Base-by-base conservation (phyloP, 2,888 invertebrate species). In the Agrotis puta region DNA sequence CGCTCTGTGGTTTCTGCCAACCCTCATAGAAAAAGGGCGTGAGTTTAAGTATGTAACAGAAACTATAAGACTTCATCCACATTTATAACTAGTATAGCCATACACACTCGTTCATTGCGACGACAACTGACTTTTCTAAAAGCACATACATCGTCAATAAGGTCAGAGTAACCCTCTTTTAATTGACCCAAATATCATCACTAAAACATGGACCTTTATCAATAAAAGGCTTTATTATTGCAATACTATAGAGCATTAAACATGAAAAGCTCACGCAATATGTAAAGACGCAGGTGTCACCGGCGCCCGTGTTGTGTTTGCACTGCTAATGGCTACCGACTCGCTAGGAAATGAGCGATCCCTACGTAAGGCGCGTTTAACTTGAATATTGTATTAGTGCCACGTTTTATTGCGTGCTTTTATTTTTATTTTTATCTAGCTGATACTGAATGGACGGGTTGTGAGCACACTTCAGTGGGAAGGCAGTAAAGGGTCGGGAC, bases 271-370 rank as follows among this genome's bases (percentile, higher is more conserved):
- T 83, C 82, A 86, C 83, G 86, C 82, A 82, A 84, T 84, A 87
- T 86, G 83, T 88, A 87, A 86, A 87, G 88, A 83, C 89, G 86
- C 90, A 93, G 93, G 93, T 93, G 93, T 93, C 92, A 90, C 91
- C 88, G 71, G 91, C 91, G 91, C 88, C 87, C 88, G 83, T 88
- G 90, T 89, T 87, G 85, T 93, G 94, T 94, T 94, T 94, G 92
- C 90, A 84, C 88, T 92, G 90, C 91, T 94, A 94, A 94, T 94
- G 93, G 94, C 88, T 80, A 86, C 75, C 86, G 79, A 87, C 89
- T 89, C 86, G 87, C 87, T 86, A 90, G 92, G 92, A 91, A 92
- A 92, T 92, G 89, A 92, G 84, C 87, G 86, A 87, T 87, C 87
- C 84, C 73, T 86, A 84, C 86, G 83, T 86, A 81, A 85, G 81